These are phyloP conservation scores for Drosophila subobscura DNA, from an alignment of 1,140 invertebrate genomes.

Conservation along the genomic window DNA sequence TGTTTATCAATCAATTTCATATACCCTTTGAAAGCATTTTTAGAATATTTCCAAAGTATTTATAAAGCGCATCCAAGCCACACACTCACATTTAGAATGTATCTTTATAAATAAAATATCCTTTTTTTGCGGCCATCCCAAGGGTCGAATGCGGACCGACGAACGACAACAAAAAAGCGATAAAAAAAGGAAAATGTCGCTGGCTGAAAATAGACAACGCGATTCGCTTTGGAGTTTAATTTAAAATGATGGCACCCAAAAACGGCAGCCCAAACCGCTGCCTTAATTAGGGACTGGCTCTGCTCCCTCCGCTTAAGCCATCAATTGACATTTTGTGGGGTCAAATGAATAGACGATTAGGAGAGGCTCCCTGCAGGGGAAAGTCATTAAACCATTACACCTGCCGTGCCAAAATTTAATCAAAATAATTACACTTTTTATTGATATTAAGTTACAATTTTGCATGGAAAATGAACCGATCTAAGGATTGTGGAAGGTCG, in stretches of 20 bases:
- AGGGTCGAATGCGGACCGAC: conserved; percentile 7
- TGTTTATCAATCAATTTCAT: too few relatives aligned
- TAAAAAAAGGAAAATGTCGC: conserved; percentile 3
- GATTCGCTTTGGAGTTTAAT: conserved; percentile 13
- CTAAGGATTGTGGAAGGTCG: too few relatives aligned
- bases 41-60: too few relatives aligned
- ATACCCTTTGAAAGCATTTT: too few relatives aligned
- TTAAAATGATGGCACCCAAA: conserved; percentile 25
- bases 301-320: conserved; percentile 41
- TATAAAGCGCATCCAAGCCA: too few relatives aligned
- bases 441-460: too few relatives aligned
- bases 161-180: not conserved
- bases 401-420: too few relatives aligned
- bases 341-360: conserved; percentile 56
- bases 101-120: conserved; percentile 22
- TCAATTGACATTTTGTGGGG: conserved; percentile 50
- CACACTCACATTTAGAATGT: too few relatives aligned
- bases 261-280: conserved; percentile 6
- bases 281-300: conserved; percentile 25
- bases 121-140: not conserved
- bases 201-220: conserved; percentile 25
- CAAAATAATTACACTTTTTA: too few relatives aligned
- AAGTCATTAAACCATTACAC: too few relatives aligned
- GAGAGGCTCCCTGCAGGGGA: not conserved
- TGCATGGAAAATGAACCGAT: too few relatives aligned